Base-by-base conservation (phyloP, 2,113 vertebrate genomes). In the Zosterops pallidus region DNA sequence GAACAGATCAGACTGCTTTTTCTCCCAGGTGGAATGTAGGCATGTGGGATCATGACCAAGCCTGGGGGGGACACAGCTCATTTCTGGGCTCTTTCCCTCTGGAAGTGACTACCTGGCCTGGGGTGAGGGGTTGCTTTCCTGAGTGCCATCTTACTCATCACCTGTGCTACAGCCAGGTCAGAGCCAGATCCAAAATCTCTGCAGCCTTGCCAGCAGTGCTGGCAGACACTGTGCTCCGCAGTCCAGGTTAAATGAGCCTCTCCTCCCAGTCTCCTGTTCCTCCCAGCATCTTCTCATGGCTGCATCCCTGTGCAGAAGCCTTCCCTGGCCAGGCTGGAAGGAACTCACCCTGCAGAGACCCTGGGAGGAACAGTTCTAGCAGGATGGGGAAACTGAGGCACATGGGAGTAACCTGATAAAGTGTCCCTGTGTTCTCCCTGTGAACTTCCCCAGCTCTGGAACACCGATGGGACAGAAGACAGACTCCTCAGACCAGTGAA, bases 131-230 rank as follows among this genome's bases (percentile, higher is more conserved):
- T 46, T 26, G 24, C 47, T 2, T 5, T 49, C 39, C 71, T 28
- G 29, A 71, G 26, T 68, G 49, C 67, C 42, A 20, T 68, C 56
- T 59, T 83, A 7, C 26, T 86, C 8, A 4, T 65, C 83, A 83
- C 77, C 94, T 5, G 0, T 77, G 29, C 69, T 92, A 92, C 47
- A 92, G 76, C 74, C 83, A 65, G 93, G 92, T 93, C 85, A 94
- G 71, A 93, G 78, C 59, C 70, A 95, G 59, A 65, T 95, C 92
- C 89, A 71, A 33, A 92, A 44, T 55, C 83, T 78, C 89, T 0
- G 60, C 92, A 93, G 91, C 92, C 76, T 83, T 94, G 95, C 91
- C 94, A 94, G 95, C 95, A 95, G 60, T 81, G 86, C 92, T 97
- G 96, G 94, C 95, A 97, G 94, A 14, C 37, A 7, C 92, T 6